Evolutionary conservation across 2,888 invertebrate genomes (phyloP), one percentile per base, ranked within the genome.

Genomic region (Aelia acuminata): DNA sequence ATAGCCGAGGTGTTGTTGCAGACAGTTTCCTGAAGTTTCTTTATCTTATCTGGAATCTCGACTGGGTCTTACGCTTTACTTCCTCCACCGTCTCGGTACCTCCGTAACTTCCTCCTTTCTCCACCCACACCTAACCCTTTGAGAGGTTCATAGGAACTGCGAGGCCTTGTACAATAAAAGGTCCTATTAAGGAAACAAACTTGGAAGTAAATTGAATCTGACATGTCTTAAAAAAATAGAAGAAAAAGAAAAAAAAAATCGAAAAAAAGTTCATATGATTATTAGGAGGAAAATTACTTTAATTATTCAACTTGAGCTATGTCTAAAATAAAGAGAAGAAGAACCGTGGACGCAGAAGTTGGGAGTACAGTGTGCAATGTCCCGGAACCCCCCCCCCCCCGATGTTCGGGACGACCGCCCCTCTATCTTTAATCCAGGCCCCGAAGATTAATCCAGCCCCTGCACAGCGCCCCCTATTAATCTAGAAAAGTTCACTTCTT

Each of bases 401-500:
- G 18, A 35, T 70, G 63, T 70, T 70, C 63, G 63, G 63, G 31
- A 70, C 31, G 63, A 70, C 35, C 63, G 13, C 18, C 35, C 31
- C 63, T 70, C 35, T 35, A 70, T 70, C 63, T 20, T 70, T 35
- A 0, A 35, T 7, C 18, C 31, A 0, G 15, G 1, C 31, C 63
- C 31, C 7, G 35, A 3, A 70, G 63, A 70, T 70, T 70, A 70
- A 70, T 70, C 63, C 31, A 70, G 18, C 31, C 18, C 31, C 20
- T 18, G 7, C 7, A 70, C 35, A 70, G 63, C 7, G 35, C 63
- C n/a, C 3, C 13, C 31, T 70, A 70, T 70, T 70, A 70, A 70
- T 70, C 63, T 35, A 70, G 35, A 70, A 70, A 70, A 70, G 31
- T 70, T 70, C 63, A 70, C 63, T 70, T 35, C 63, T 35, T 70